phyloP scores from a whole-genome alignment of 1,140 invertebrate species.

The Apis florea region DNA sequence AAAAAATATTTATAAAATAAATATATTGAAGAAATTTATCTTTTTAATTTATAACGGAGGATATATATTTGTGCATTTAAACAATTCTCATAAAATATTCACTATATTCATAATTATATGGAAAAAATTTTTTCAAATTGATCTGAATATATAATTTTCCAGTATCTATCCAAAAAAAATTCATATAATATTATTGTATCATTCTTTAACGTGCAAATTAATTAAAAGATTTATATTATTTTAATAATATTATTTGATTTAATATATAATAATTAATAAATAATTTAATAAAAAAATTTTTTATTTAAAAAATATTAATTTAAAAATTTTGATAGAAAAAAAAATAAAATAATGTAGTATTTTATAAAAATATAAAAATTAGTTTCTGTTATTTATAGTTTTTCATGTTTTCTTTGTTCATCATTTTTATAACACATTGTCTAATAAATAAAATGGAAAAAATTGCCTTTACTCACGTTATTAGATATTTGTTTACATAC shows the following conservation, averaged over 20 bases:
- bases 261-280: background rate
- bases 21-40: no score
- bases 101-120: background rate
- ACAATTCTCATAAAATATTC: background rate
- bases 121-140: background rate
- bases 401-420: background rate
- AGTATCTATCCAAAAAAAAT: background rate
- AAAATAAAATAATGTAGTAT: background rate
- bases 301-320: background rate
- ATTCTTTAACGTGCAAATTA: background rate
- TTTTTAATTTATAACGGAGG: background rate
- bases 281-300: background rate
- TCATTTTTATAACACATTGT: background rate
- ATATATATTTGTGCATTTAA: background rate
- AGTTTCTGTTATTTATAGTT: background rate
- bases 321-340: background rate
- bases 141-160: background rate
- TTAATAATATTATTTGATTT: background rate
- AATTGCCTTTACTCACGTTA: background rate
- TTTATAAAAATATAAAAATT: no score
- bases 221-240: background rate
- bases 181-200: background rate
- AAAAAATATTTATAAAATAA: no score
- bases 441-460: background rate
- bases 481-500: slow-evolving; percentile 17